These are phyloP conservation scores for Timema cristinae DNA, from an alignment of 2,888 invertebrate species.

Conservation along the genomic window DNA sequence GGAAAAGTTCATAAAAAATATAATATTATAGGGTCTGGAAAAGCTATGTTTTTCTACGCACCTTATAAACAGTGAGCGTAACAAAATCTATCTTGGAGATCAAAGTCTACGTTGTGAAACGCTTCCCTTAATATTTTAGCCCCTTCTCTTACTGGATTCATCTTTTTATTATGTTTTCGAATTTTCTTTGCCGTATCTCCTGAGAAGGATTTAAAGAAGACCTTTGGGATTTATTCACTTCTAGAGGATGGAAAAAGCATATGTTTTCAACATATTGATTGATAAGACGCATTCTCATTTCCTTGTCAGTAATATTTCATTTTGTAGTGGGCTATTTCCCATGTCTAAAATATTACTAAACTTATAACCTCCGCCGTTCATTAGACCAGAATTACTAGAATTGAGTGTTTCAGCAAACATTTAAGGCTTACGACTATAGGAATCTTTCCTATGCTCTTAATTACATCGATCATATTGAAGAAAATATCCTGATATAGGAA, in stretches of 20 bases:
- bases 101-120: not conserved
- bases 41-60: not conserved
- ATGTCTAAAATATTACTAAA: not conserved
- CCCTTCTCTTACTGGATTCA: not conserved
- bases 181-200: not conserved
- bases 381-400: not conserved
- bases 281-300: not conserved
- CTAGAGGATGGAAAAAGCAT: not conserved
- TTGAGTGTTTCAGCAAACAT: slow-evolving; percentile 2
- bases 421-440: not conserved
- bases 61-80: not conserved
- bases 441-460: not conserved
- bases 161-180: not conserved
- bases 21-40: not conserved
- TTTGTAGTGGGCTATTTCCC: not conserved
- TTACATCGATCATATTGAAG: slow-evolving; percentile 3
- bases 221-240: not conserved
- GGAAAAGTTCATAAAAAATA: not conserved
- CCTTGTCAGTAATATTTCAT: not conserved
- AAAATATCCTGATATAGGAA: not conserved
- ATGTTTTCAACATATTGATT: slow-evolving; percentile 1
- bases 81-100: not conserved
- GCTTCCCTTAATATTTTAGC: not conserved
- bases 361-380: not conserved
- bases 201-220: not conserved